These are phyloP conservation scores for Megalops cyprinoides DNA, from an alignment of 2,797 vertebrate genomes.

Conservation along the genomic window DNA sequence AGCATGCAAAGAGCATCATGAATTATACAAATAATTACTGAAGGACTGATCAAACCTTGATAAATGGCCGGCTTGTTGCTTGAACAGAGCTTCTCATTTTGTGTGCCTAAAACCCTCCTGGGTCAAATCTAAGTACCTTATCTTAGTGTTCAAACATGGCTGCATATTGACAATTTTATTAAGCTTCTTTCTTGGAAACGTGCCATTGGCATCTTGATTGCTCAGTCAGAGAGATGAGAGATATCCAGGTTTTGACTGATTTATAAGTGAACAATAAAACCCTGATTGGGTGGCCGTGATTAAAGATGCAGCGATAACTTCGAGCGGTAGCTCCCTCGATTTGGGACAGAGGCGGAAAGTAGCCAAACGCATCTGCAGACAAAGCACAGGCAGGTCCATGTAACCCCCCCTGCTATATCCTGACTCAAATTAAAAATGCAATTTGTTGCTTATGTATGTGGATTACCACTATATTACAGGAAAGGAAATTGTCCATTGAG, in stretches of 20 bases:
- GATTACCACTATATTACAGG: background rate
- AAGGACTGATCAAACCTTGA: slow-evolving; percentile 29
- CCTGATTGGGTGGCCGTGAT: slow-evolving; percentile 45
- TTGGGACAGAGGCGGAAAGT: background rate
- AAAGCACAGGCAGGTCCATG: slow-evolving; percentile 36
- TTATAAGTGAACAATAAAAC: slow-evolving; percentile 40
- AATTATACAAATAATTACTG: slow-evolving; percentile 26
- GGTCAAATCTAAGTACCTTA: slow-evolving; percentile 18
- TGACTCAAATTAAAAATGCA: background rate
- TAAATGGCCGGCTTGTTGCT: background rate
- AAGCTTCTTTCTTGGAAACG: slow-evolving; percentile 27
- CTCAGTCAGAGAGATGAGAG: slow-evolving; percentile 39
- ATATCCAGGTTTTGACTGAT: slow-evolving; percentile 35
- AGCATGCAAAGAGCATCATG: background rate
- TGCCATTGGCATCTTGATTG: slow-evolving; percentile 29
- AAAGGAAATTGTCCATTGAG: too few relatives aligned
- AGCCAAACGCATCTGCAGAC: slow-evolving; percentile 43
- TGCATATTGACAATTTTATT: background rate
- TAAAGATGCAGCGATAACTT: slow-evolving; percentile 55
- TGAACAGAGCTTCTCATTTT: slow-evolving; percentile 1
- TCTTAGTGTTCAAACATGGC: background rate
- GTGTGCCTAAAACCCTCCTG: background rate
- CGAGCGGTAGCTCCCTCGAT: slow-evolving; percentile 27
- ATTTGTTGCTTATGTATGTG: background rate
- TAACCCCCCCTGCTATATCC: slow-evolving; percentile 37